Evolutionary conservation across 1,140 invertebrate species (phyloP).

Genomic region (Cyclargus thomasi): DNA sequence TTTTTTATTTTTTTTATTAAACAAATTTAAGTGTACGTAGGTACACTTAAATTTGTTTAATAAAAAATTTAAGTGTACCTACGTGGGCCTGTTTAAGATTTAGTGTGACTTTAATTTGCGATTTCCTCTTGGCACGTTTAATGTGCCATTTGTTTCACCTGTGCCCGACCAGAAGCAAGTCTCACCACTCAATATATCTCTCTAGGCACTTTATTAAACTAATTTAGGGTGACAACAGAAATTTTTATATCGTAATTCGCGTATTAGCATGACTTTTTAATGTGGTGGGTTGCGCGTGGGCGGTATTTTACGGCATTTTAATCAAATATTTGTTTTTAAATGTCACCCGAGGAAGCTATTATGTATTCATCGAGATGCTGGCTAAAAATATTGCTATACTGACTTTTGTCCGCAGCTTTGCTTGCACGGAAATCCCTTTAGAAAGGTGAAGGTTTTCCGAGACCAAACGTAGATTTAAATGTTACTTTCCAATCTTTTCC

Average conservation of each 20-base stretch:
- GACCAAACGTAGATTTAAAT: too few species aligned
- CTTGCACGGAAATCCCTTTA: too few species aligned
- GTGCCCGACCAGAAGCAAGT: background rate
- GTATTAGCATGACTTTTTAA: slow-evolving; percentile 15
- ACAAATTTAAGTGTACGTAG: too few species aligned
- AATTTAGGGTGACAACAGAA: slow-evolving; percentile 18
- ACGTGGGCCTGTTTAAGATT: background rate
- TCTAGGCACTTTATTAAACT: slow-evolving; percentile 21
- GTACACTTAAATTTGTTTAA: too few species aligned
- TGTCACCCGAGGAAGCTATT: background rate
- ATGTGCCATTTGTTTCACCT: background rate
- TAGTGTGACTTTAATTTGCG: slow-evolving; percentile 1
- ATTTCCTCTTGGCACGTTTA: slow-evolving; percentile 2
- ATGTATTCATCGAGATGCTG: background rate
- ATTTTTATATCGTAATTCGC: slow-evolving; percentile 17
- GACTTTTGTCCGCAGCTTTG: too few species aligned
- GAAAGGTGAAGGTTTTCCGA: too few species aligned
- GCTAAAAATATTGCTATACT: background rate
- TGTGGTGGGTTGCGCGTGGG: background rate
- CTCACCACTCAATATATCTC: slow-evolving; percentile 26
- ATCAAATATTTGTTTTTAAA: slow-evolving; percentile 4
- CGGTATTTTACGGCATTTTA: background rate
- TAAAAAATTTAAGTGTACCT: background rate
- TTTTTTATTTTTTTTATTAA: too few species aligned
- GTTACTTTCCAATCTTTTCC: too few species aligned